Percentiles rank a stretch among this genome's conserved stretches.
These are phyloP conservation scores for Scelioninae gen. 1 DNA, from an alignment of 2,888 invertebrate species.

Conservation along the genomic window DNA sequence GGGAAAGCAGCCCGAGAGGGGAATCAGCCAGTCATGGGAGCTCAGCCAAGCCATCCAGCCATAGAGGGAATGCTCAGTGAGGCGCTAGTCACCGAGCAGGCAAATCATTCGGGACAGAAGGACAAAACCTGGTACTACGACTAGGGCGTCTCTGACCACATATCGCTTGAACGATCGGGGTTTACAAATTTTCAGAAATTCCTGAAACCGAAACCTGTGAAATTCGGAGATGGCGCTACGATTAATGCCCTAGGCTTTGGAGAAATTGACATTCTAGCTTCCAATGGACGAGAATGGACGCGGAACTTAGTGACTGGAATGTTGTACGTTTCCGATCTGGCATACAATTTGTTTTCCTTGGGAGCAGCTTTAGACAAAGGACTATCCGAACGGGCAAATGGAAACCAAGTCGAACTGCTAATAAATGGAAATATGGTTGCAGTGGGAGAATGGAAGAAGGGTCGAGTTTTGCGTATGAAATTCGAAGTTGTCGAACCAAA, in stretches of 20 bases:
- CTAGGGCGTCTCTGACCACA: conserved; percentile 71
- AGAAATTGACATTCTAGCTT: conserved; percentile 62
- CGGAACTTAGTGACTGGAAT: background rate
- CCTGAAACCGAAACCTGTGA: conserved; percentile 37
- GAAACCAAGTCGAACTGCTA: background rate
- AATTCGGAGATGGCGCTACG: conserved; percentile 56
- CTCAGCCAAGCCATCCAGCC: too few relatives aligned
- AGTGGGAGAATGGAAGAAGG: conserved; percentile 17
- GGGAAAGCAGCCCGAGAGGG: too few relatives aligned
- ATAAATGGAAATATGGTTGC: conserved; percentile 16
- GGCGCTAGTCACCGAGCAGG: background rate
- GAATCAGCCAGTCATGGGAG: too few relatives aligned
- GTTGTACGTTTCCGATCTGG: conserved; percentile 14
- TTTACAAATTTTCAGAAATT: conserved; percentile 58
- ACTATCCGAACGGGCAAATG: background rate
- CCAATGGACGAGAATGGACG: conserved; percentile 35
- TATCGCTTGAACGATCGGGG: conserved; percentile 68
- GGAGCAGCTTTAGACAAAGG: conserved; percentile 24
- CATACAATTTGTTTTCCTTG: conserved; percentile 24
- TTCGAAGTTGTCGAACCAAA: background rate
- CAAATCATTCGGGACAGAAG: background rate
- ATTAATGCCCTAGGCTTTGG: conserved; percentile 64
- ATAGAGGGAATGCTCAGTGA: background rate
- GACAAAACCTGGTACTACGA: conserved; percentile 58
- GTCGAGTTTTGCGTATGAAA: conserved; percentile 21